Base-by-base conservation (phyloP, 2,888 invertebrate genomes). In the Falcaria lacertinaria region DNA sequence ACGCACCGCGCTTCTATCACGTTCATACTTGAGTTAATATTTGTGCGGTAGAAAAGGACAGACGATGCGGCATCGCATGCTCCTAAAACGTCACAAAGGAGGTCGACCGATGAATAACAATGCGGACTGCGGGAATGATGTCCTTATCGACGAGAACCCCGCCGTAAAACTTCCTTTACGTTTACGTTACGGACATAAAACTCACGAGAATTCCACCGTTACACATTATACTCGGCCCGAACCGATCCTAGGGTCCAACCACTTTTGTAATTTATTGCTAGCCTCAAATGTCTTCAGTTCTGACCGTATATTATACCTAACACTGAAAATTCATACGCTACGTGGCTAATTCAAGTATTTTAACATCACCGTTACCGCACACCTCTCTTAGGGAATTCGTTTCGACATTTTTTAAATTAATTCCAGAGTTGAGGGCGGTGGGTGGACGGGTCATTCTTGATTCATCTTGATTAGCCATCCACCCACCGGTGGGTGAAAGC, bases 91-190 rank as follows among this genome's bases (percentile, higher is more conserved):
- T 82, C 81, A 81, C 76, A 77, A 84, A 83, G 76, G 84, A 85
- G 86, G 86, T 85, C 86, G 84, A 68, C 67, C 68, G 79, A 83
- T 84, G 86, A 88, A 86, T 84, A 86, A 86, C 86, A 86, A 87
- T 88, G 88, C 88, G 83, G 85, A 86, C 82, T 87, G 86, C 88
- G 87, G 72, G 84, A 83, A 79, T 78, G 75, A 80, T 81, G 83
- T 85, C 85, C 85, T 82, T 76, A 79, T 64, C 66, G 75, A 74
- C 72, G 64, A 66, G 57, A 58, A 47, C 50, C 52, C 37, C 45
- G 41, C 58, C 51, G 58, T 52, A 50, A 59, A 46, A 45, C 19
- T 41, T 34, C 25, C 28, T 42, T 44, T 44, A 54, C 54, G 48
- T 48, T 51, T 43, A 52, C 47, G 42, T 34, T 36, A 19, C 22